Conservation (phyloP, 2,888 invertebrate genomes). For the Dyspetes luteomarginatus region DNA sequence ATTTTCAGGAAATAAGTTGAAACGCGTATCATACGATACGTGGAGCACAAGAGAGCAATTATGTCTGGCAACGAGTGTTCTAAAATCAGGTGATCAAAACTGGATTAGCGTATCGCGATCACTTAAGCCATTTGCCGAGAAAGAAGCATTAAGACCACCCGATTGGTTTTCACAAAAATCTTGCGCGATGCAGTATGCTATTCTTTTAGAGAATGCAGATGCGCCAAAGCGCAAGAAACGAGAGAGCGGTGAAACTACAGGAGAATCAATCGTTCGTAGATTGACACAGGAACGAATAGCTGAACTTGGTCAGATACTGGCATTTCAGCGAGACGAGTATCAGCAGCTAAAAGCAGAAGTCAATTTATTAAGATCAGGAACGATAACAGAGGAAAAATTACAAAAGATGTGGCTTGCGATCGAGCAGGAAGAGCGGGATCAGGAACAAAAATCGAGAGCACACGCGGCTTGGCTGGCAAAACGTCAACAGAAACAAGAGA, state of each 20-base stretch:
- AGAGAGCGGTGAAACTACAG: conserved; percentile 89
- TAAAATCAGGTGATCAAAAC: conserved; percentile 94
- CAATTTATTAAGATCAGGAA: conserved; percentile 85
- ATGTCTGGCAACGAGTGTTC: conserved; percentile 93
- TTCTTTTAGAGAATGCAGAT: conserved; percentile 91
- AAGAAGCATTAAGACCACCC: conserved; percentile 86
- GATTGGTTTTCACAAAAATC: conserved; percentile 97
- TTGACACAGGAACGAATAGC: conserved; percentile 91
- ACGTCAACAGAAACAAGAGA: conserved; percentile 79
- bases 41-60: conserved; percentile 95
- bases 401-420: conserved; percentile 90
- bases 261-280: conserved; percentile 90
- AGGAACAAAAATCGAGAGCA: conserved; percentile 88
- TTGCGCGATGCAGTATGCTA: conserved; percentile 95
- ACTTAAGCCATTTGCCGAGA: conserved; percentile 90
- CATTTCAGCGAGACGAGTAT: conserved; percentile 90
- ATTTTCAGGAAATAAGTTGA: conserved; percentile 84
- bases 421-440: conserved; percentile 89
- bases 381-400: conserved; percentile 89
- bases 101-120: conserved; percentile 95
- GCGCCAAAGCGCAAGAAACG: conserved; percentile 94
- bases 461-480: conserved; percentile 80
- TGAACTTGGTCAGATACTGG: conserved; percentile 90
- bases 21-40: conserved; percentile 90
- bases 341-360: conserved; percentile 88